Base-by-base conservation (phyloP, 2,797 vertebrate genomes). In the Mormyrops boulengeri region DNA sequence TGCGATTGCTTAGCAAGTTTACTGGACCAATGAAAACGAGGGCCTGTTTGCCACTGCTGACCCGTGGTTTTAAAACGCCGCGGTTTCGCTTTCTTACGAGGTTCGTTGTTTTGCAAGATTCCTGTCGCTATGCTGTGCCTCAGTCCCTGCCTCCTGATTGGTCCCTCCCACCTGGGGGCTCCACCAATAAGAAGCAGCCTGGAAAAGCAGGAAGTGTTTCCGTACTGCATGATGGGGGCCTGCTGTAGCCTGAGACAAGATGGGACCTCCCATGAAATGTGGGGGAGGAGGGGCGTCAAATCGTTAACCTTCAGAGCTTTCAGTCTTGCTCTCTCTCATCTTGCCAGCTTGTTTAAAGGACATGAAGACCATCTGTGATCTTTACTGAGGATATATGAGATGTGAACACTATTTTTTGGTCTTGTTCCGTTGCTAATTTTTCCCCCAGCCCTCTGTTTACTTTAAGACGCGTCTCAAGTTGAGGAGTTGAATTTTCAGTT, bases 161-260 rank as follows among this genome's bases (percentile, higher is more conserved):
- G 94, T 87, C 90, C 93, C 55, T 89, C 92, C 93, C 91, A 92
- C 30, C 93, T 94, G 89, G 90, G 92, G 90, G 77, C 93, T 91
- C 93, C 92, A 82, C 92, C 94, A 94, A 93, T 95, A 90, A 93
- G 91, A 90, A 88, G 90, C 44, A 89, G 89, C 89, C 92, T 93
- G 93, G 94, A 94, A 87, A 93, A 94, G 86, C 89, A 69, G 89
- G 92, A 90, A 8, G 87, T 94, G 7, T 92, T 92, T 17, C 93
- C 94, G 89, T 94, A 94, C 66, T 73, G 66, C 30, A 38, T 73
- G 12, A 34, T 73, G 66, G 66, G 8, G 60, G 7, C 57, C n/a
- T 60, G 57, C n/a, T 60, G n/a, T 69, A 69, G 62, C 62, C 26
- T 69, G 11, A 69, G 11, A 69, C 26, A 4, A 34, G 26, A 30